Conservation (phyloP, 2,888 invertebrate species). For the Xiphydria camelus region DNA sequence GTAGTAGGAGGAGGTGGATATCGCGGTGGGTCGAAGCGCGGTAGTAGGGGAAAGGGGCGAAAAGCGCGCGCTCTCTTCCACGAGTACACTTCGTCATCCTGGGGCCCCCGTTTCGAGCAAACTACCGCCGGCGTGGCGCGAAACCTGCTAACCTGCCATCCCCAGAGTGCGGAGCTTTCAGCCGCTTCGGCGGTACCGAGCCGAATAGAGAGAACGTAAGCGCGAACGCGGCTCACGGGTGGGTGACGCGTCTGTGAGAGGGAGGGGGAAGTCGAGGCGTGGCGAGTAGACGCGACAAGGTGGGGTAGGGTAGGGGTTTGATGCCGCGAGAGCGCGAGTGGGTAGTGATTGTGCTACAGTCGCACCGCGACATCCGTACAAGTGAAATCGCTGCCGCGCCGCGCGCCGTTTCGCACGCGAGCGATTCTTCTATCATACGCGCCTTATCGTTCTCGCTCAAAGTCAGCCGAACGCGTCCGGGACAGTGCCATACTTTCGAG, state of each 20-base stretch:
- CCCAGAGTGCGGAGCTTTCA: too few relatives aligned
- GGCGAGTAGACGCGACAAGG: conserved; percentile 19
- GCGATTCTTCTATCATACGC: too few relatives aligned
- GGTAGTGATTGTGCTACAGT: conserved; percentile 56
- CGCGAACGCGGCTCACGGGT: background rate
- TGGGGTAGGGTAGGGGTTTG: conserved; percentile 16
- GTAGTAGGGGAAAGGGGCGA: too few relatives aligned
- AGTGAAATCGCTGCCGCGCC: conserved; percentile 48
- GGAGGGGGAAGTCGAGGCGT: conserved; percentile 11
- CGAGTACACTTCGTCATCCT: too few relatives aligned
- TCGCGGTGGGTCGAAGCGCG: background rate
- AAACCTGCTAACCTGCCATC: background rate
- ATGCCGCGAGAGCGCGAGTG: conserved; percentile 45
- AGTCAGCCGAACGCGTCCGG: background rate
- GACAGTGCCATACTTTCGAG: conserved; percentile 37
- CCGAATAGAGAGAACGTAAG: too few relatives aligned
- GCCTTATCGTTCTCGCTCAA: too few relatives aligned
- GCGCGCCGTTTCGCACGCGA: conserved; percentile 20
- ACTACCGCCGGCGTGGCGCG: too few relatives aligned
- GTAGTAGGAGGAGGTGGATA: background rate
- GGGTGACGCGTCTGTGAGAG: background rate
- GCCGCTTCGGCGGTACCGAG: too few relatives aligned
- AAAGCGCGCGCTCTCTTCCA: too few relatives aligned
- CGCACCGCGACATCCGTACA: conserved; percentile 55
- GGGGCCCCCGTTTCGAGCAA: too few relatives aligned